Evolutionary conservation across 2,888 invertebrate genomes (phyloP).

Genomic region (Lasius fuliginosus): DNA sequence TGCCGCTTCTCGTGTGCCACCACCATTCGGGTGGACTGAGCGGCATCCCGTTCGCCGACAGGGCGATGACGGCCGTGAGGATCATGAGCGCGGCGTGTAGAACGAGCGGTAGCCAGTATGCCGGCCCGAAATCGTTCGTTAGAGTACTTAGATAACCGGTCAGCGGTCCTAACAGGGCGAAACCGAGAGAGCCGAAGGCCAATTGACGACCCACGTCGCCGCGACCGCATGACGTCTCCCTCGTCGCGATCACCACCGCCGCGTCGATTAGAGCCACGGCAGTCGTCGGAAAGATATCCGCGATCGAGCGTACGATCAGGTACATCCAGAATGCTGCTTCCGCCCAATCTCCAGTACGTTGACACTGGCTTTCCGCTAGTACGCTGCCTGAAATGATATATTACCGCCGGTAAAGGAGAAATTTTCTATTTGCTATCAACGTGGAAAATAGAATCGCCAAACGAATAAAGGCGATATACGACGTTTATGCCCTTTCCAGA

Average conservation of each 20-base stretch:
- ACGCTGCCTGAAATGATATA: conserved; percentile 87
- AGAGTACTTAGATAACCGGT: conserved; percentile 83
- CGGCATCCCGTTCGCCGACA: conserved; percentile 89
- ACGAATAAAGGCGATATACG: background rate
- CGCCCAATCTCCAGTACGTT: conserved; percentile 88
- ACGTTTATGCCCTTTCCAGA: background rate
- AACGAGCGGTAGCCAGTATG: conserved; percentile 88
- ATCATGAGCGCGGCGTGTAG: conserved; percentile 88
- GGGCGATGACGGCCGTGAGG: conserved; percentile 83
- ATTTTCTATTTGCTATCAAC: background rate
- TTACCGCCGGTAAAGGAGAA: background rate
- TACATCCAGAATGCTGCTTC: conserved; percentile 90
- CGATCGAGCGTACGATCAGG: conserved; percentile 90
- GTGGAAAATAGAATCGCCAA: background rate
- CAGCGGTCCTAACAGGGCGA: conserved; percentile 91
- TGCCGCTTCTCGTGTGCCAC: conserved; percentile 94
- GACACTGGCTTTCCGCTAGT: conserved; percentile 79
- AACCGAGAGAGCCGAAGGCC: conserved; percentile 92
- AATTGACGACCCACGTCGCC: conserved; percentile 93
- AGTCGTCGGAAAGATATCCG: conserved; percentile 93
- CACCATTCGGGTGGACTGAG: conserved; percentile 95
- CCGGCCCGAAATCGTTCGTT: conserved; percentile 79
- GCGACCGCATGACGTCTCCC: conserved; percentile 93
- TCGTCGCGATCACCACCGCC: conserved; percentile 93
- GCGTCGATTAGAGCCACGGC: conserved; percentile 91